Base-by-base conservation (phyloP, 2,888 invertebrate species). In the Sphinx pinastri region DNA sequence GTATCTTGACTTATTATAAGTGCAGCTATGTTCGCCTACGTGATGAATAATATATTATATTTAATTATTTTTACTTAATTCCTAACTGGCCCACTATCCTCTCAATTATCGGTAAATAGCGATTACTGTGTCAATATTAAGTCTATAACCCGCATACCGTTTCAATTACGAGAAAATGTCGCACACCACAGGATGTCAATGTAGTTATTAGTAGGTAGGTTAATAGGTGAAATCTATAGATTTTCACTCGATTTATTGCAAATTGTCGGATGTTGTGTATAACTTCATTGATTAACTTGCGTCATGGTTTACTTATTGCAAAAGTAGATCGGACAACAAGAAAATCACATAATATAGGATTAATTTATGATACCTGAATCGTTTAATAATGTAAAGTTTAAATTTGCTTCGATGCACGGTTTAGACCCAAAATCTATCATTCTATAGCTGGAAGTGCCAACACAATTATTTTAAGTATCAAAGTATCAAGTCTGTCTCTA, bases 171-270 rank as follows among this genome's bases (percentile, higher is more conserved):
- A 16, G 47, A 60, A 60, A 60, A 59, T 59, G 59, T 60, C 45
- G 60, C 10, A 45, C 60, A 16, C 31, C 60, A 60, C 60, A 60
- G 60, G 60, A 59, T 60, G 60, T 54, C 47, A 16, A 47, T 4
- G 10, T 59, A 14, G 38, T 47, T 60, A 59, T 45, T 59, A 60
- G 45, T 16, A 5, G 11, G 10, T 60, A 16, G 60, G 60, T 60
- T 68, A 55, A 54, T 16, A 12, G 55, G 67, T 68, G 54, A 68
- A 68, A 68, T 31, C 13, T 54, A 54, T 38, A 6, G 45, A 55
- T 68, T 68, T 55, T 25, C 25, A 55, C 49, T 66, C 60, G 52
- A 69, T 52, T 31, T 60, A 60, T 47, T 60, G 60, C 11, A 16
- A 60, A 60, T 60, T 47, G 47, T 60, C 16, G 45, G 47, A 45